Percentiles rank a stretch among this genome's conserved stretches.
These are phyloP conservation scores for Drosophila sucinea DNA, from an alignment of 1,140 invertebrate genomes.

Conservation along the genomic window DNA sequence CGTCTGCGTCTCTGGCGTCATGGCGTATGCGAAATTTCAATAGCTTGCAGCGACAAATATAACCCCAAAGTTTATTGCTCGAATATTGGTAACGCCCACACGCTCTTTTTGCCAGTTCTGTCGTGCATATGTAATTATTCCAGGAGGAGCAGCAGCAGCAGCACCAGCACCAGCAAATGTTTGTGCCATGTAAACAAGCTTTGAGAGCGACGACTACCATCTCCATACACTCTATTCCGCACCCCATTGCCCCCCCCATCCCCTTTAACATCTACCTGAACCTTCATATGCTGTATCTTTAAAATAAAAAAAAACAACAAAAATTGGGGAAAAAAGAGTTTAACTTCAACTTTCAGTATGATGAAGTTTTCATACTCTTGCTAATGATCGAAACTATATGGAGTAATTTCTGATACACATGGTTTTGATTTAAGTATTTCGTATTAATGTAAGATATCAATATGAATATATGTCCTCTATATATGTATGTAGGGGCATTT, in stretches of 20 bases:
- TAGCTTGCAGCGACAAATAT: slow-evolving; percentile 39
- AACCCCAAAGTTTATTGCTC: slow-evolving; percentile 27
- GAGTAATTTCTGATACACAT: too few species aligned
- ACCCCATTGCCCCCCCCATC: not conserved
- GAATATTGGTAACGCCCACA: slow-evolving; percentile 69
- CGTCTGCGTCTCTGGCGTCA: not conserved
- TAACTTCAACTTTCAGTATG: not conserved
- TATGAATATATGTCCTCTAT: too few species aligned
- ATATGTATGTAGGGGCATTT: too few species aligned
- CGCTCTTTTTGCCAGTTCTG: slow-evolving; percentile 61
- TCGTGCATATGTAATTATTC: slow-evolving; percentile 80
- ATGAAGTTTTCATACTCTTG: not conserved
- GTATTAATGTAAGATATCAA: too few species aligned
- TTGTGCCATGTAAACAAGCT: slow-evolving; percentile 73
- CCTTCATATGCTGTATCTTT: not conserved
- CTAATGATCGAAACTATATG: not conserved
- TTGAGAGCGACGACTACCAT: slow-evolving; percentile 52
- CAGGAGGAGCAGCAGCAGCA: slow-evolving; percentile 66
- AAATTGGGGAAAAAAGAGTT: not conserved
- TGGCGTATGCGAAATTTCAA: slow-evolving; percentile 64
- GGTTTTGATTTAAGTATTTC: too few species aligned
- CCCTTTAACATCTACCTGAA: slow-evolving; percentile 34
- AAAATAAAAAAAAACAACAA: not conserved
- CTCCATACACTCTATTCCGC: slow-evolving; percentile 23
- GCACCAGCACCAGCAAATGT: slow-evolving; percentile 64